Conservation (phyloP, 2,797 vertebrate species). For the Potorous gilbertii region DNA sequence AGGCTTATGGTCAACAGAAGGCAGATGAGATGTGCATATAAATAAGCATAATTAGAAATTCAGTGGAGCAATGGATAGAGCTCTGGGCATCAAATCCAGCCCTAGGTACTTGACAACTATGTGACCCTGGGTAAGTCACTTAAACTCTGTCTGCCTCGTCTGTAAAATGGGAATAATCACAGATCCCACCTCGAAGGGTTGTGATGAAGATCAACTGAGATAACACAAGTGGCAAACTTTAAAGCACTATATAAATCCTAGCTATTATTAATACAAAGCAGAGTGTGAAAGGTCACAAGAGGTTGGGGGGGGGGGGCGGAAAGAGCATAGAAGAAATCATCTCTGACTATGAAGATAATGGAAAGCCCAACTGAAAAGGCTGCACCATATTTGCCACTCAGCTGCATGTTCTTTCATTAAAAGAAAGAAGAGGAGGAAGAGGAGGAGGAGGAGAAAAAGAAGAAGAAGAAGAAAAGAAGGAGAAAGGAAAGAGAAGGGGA, state of each 20-base stretch:
- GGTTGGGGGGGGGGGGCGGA: fast-evolving
- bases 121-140: not conserved
- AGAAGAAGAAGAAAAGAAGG: fast-evolving
- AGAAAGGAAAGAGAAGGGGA: fast-evolving
- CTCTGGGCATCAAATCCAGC: not conserved
- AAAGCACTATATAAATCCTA: not conserved
- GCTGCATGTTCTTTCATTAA: not conserved
- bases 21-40: not conserved
- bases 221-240: not conserved
- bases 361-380: not conserved
- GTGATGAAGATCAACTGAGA: not conserved
- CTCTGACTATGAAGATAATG: not conserved
- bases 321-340: not conserved
- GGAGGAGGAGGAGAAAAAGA: fast-evolving
- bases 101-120: too few relatives aligned
- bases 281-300: not conserved
- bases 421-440: not conserved
- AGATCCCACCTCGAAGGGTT: not conserved
- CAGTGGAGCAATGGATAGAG: not conserved
- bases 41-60: not conserved
- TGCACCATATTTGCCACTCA: not conserved
- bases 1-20: not conserved
- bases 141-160: not conserved
- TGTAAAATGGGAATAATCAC: not conserved
- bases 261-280: not conserved